Percentiles rank a stretch among this genome's conserved stretches.
Conservation (phyloP, 2,113 vertebrate species). For the Calonectris borealis region DNA sequence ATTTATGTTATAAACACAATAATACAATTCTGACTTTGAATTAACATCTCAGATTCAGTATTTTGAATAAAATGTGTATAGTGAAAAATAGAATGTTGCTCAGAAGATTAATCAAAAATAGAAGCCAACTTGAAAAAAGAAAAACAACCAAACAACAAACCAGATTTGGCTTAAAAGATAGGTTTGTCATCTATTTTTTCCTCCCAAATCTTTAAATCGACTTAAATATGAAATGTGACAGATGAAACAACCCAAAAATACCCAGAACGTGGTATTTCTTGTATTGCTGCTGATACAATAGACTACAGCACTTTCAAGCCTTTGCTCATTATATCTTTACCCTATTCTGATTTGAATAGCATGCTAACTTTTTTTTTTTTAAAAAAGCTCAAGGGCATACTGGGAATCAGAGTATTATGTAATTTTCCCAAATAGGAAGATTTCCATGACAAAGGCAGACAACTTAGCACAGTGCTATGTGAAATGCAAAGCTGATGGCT, state of each 20-base stretch:
- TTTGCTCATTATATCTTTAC: background rate
- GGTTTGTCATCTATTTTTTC: background rate
- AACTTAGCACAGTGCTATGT: background rate
- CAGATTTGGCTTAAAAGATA: background rate
- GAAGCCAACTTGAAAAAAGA: background rate
- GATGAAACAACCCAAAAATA: background rate
- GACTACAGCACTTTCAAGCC: background rate
- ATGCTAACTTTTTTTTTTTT: fast-evolving
- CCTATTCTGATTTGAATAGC: background rate
- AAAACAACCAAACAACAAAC: background rate
- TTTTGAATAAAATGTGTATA: background rate
- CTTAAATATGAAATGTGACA: background rate
- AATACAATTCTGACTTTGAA: background rate
- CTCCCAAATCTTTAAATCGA: constrained; percentile 4
- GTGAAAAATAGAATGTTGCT: constrained; percentile 12
- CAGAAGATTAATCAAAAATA: constrained; percentile 34
- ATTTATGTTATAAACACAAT: background rate
- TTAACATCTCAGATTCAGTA: background rate
- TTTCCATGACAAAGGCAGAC: background rate
- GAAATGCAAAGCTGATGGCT: background rate
- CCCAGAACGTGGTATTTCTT: background rate
- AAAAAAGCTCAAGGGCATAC: background rate
- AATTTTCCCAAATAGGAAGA: background rate
- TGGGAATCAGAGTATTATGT: background rate
- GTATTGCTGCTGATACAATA: background rate